Base-by-base conservation (phyloP, 1,140 invertebrate species). In the Atopsyche davidsoni region DNA sequence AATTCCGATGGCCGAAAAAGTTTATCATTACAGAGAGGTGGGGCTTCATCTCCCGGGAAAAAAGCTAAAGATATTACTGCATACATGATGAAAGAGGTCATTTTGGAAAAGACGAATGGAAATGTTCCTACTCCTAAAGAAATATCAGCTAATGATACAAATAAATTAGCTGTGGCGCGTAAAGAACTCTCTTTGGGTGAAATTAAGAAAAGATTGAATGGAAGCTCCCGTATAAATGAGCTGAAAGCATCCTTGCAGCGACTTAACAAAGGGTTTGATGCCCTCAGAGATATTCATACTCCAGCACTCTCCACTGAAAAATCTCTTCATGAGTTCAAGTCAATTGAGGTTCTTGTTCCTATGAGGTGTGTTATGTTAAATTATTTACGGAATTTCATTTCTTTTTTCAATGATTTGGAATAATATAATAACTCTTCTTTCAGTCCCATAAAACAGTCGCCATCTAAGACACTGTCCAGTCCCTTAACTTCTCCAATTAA, bases 321-420 rank as follows among this genome's bases (percentile, higher is more conserved):
- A 11, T 76, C 79, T 46, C 72, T 86, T 0, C 79, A 82, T 60
- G 78, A 80, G 59, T 87, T 87, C 59, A 77, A 82, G 46, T 77
- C 77, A 16, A 82, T 88, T 62, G 76, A 87, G 64, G 64, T 88
- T 58, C 82, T 86, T 72, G 74, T 88, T 58, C 76, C 82, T 39
- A 64, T 75, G 44, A 87, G 84, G 83, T 85, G 64, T 28, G 66
- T 60, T 60, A 32, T 35, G 42, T 28, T 36, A 38, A n/a, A n/a
- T n/a, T n/a, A n/a, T n/a, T n/a, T n/a, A n/a, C n/a, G n/a, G n/a
- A n/a, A n/a, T n/a, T n/a, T n/a, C n/a, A n/a, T n/a, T n/a, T n/a
- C n/a, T n/a, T n/a, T n/a, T n/a, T n/a, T n/a, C n/a, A n/a, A n/a
- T n/a, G n/a, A n/a, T 28, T 28, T 28, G 24, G 24, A 7, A n/a